Evolutionary conservation across 2,797 vertebrate species (phyloP).

Genomic region (Myotis findleyi): DNA sequence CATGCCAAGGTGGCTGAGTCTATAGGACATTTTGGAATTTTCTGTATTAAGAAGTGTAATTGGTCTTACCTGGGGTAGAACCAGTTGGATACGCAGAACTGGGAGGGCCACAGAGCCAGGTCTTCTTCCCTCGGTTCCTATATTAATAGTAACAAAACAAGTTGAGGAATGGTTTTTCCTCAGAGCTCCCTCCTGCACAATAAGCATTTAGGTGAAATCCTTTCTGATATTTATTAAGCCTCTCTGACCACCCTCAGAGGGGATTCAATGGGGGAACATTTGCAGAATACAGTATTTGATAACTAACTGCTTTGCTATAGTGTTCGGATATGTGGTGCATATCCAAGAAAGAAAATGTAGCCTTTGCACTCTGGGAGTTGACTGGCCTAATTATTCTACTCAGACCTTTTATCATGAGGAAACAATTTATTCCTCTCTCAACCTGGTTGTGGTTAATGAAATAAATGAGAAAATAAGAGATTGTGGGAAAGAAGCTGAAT

Average conservation of each 20-base stretch:
- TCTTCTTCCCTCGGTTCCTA: neutral
- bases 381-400: conserved; percentile 73
- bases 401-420: conserved; percentile 57
- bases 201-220: neutral
- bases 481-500: neutral
- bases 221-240: neutral
- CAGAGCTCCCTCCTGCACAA: neutral
- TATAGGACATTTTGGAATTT: conserved; percentile 70
- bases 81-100: neutral
- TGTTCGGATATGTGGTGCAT: neutral
- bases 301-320: neutral
- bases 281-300: neutral
- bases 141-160: conserved; percentile 17
- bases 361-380: conserved; percentile 60
- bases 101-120: neutral
- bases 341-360: conserved; percentile 53
- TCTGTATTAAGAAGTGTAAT: conserved; percentile 76
- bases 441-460: conserved; percentile 26
- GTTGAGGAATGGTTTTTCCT: neutral
- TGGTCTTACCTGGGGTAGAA: conserved; percentile 37
- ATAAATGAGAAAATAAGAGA: conserved; percentile 32
- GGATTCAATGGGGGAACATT: neutral
- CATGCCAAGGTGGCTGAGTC: neutral
- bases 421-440: conserved; percentile 50
- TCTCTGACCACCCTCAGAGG: neutral